phyloP scores from a whole-genome alignment of 2,113 vertebrate genomes.

The Eonycteris spelaea region DNA sequence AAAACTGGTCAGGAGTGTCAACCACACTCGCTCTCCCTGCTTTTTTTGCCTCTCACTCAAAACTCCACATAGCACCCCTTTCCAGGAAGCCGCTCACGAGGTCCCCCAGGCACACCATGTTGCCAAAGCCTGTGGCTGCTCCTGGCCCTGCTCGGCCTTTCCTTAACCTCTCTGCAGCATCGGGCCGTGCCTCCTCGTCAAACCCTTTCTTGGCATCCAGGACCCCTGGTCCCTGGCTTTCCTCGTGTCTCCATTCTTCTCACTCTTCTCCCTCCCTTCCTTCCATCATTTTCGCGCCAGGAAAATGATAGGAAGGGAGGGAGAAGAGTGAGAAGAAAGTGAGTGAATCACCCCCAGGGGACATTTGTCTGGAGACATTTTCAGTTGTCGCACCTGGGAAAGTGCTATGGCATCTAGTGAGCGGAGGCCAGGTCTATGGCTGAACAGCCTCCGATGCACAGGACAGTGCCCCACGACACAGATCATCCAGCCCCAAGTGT shows the following conservation, averaged over 20 bases:
- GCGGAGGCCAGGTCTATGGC: not conserved
- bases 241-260: not conserved
- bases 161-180: not conserved
- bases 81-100: not conserved
- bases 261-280: not conserved
- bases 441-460: not conserved
- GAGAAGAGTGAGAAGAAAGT: too few relatives aligned
- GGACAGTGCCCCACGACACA: not conserved
- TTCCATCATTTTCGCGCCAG: not conserved
- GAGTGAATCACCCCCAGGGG: accelerated
- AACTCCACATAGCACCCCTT: not conserved
- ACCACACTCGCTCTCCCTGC: not conserved
- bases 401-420: not conserved
- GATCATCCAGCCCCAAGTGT: not conserved
- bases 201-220: not conserved
- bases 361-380: not conserved
- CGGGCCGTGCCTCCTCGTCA: not conserved
- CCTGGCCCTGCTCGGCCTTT: not conserved
- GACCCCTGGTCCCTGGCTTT: not conserved
- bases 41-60: not conserved
- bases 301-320: too few relatives aligned
- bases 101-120: accelerated
- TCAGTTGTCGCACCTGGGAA: not conserved
- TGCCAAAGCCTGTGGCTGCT: not conserved
- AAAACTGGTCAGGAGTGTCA: not conserved